phyloP scores from a whole-genome alignment of 1,140 invertebrate species.

The Bombus confusus region DNA sequence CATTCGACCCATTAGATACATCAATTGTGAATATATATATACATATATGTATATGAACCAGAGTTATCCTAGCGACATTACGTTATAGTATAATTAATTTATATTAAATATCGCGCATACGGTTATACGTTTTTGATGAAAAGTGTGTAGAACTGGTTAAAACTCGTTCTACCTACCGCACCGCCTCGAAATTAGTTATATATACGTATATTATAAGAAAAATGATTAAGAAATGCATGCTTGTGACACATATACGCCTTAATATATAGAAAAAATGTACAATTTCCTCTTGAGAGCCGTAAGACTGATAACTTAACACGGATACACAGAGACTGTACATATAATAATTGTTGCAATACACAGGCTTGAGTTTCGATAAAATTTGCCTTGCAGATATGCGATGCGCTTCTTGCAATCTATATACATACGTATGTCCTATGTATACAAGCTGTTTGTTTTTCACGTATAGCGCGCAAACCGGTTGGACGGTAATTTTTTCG shows the following conservation, averaged over 20 bases:
- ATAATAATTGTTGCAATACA: slow-evolving; percentile 37
- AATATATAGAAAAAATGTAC: slow-evolving; percentile 1
- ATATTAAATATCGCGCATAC: neutral
- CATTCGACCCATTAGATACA: neutral
- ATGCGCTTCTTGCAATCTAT: neutral
- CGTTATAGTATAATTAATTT: neutral
- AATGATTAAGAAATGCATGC: neutral
- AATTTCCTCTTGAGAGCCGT: slow-evolving; percentile 62
- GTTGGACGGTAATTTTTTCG: neutral
- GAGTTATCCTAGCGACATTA: neutral
- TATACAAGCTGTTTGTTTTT: neutral
- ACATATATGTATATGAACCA: no score
- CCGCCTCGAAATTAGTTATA: neutral
- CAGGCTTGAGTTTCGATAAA: slow-evolving; percentile 47
- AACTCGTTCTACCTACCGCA: neutral
- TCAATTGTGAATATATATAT: neutral
- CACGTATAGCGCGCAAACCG: no score
- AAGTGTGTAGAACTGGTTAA: neutral
- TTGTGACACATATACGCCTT: neutral
- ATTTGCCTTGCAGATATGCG: slow-evolving; percentile 15
- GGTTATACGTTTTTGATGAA: neutral
- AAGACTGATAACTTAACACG: slow-evolving; percentile 67
- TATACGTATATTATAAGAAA: neutral
- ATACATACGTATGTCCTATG: neutral
- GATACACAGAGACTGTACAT: slow-evolving; percentile 56